These are phyloP conservation scores for Furnarius figulus DNA, from an alignment of 2,113 vertebrate species.

Conservation along the genomic window DNA sequence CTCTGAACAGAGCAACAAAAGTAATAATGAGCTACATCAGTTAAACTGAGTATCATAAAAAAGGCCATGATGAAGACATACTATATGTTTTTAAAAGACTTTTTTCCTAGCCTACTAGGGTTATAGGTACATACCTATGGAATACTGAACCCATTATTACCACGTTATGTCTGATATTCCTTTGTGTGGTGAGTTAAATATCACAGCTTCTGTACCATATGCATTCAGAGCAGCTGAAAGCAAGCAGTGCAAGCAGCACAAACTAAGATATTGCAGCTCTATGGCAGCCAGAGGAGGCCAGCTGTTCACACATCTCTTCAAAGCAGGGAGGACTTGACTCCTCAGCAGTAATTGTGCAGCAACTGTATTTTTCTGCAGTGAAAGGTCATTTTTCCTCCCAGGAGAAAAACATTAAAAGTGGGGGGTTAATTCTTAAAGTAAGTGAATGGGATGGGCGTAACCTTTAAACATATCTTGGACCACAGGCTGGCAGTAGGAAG, in stretches of 20 bases:
- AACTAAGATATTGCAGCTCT: not conserved
- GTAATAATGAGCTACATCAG: not conserved
- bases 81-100: not conserved
- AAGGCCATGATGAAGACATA: not conserved
- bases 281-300: not conserved
- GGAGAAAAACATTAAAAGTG: not conserved
- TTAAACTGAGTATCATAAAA: not conserved
- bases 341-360: not conserved
- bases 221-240: not conserved
- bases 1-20: not conserved
- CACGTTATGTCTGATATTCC: not conserved
- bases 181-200: not conserved
- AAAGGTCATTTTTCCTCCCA: conserved; percentile 15
- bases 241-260: not conserved
- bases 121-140: not conserved
- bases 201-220: not conserved
- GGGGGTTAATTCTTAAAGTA: not conserved
- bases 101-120: not conserved
- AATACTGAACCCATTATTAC: not conserved
- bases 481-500: not conserved
- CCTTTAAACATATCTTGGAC: not conserved
- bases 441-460: not conserved
- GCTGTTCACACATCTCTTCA: not conserved
- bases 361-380: not conserved
- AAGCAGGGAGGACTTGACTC: not conserved